These are phyloP conservation scores for Hiodon tergisus DNA, from an alignment of 2,113 vertebrate species.

Conservation along the genomic window DNA sequence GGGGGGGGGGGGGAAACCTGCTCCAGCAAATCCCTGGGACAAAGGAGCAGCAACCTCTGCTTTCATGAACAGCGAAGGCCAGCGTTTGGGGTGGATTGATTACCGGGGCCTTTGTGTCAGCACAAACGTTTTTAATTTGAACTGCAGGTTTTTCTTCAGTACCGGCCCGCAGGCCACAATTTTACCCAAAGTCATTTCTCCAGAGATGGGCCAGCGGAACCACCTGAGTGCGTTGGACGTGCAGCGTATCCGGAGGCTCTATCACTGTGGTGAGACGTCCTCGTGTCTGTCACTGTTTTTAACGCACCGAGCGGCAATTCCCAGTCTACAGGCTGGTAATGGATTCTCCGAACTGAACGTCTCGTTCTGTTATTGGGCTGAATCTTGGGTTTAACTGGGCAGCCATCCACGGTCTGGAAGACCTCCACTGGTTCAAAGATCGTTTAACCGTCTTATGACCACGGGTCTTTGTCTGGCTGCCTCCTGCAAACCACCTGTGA, in stretches of 20 bases:
- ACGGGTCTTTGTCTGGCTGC: background rate
- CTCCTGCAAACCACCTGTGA: background rate
- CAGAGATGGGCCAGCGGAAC: conserved; percentile 45
- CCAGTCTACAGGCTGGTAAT: too few species aligned
- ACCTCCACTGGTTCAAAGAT: too few species aligned
- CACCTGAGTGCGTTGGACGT: conserved; percentile 36
- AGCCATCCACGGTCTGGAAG: too few species aligned
- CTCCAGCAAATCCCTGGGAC: too few species aligned
- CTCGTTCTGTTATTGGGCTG: too few species aligned
- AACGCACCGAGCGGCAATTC: background rate
- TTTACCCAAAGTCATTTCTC: fast-evolving
- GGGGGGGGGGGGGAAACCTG: too few species aligned
- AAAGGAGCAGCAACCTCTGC: too few species aligned
- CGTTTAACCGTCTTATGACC: too few species aligned
- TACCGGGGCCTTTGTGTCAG: background rate
- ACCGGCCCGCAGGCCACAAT: conserved; percentile 43
- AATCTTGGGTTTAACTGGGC: too few species aligned
- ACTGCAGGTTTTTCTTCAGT: conserved; percentile 38
- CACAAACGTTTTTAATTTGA: conserved; percentile 15
- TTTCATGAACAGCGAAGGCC: too few species aligned
- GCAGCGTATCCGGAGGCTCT: conserved; percentile 33
- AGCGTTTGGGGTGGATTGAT: too few species aligned
- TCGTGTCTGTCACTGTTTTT: background rate
- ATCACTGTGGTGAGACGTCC: conserved; percentile 41
- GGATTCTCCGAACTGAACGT: too few species aligned